A percentile compares a stretch with the other conserved stretches of the same genome.
Evolutionary conservation across 2,888 invertebrate species (phyloP).

Genomic region (Machimus rusticus): DNA sequence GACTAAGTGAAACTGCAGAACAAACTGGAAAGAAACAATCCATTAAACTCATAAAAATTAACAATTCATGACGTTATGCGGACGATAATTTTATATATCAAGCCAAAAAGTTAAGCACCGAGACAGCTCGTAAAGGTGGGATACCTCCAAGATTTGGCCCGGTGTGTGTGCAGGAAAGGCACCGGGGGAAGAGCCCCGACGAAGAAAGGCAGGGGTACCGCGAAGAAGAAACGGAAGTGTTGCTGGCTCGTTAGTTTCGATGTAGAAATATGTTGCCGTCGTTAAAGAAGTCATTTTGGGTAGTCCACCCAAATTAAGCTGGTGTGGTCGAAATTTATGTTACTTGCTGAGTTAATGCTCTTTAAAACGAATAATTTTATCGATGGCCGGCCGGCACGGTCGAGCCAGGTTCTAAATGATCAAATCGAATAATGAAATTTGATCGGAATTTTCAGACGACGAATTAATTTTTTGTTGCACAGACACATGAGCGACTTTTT

Average conservation of each 20-base stretch:
- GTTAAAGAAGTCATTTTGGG: conserved; percentile 12
- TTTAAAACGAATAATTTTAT: neutral
- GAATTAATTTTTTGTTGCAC: neutral
- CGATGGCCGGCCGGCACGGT: neutral
- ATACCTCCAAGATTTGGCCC: neutral
- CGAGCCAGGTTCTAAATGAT: neutral
- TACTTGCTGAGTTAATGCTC: neutral
- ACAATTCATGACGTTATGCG: conserved; percentile 39
- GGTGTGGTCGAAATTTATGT: conserved; percentile 12
- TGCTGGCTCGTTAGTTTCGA: conserved; percentile 17
- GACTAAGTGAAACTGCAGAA: neutral
- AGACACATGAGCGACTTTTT: neutral
- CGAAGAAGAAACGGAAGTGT: conserved; percentile 25
- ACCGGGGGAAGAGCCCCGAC: neutral
- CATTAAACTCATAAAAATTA: conserved; percentile 41
- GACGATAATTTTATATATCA: conserved; percentile 34
- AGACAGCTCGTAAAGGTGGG: conserved; percentile 12
- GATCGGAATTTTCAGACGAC: neutral
- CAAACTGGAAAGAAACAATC: conserved; percentile 14
- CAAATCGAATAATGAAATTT: neutral
- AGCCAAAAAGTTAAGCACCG: conserved; percentile 36
- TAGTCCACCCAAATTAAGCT: neutral
- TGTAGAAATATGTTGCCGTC: neutral
- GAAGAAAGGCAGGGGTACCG: neutral
- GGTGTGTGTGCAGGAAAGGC: neutral